A percentile compares a stretch with the other conserved stretches of the same genome.
phyloP scores from a whole-genome alignment of 2,113 vertebrate genomes.

The Nestor notabilis region DNA sequence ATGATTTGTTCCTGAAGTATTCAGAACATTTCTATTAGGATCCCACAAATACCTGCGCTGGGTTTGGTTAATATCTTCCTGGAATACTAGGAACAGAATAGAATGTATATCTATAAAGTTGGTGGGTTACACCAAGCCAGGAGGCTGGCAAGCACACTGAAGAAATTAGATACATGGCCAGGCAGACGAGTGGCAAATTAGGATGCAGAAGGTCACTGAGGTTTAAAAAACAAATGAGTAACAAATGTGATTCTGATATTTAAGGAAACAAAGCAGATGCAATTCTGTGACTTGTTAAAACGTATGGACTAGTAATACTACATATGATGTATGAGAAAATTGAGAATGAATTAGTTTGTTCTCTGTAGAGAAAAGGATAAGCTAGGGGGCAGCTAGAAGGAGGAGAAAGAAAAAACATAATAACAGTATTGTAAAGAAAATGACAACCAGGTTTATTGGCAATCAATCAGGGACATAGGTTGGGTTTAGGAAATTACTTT shows the following conservation, averaged over 20 bases:
- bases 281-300: neutral
- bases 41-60: neutral
- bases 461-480: neutral
- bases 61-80: neutral
- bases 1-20: neutral
- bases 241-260: neutral
- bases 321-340: neutral
- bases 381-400: accelerated
- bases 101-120: neutral
- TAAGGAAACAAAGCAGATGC: accelerated
- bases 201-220: neutral
- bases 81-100: neutral
- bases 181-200: neutral
- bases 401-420: neutral
- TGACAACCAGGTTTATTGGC: neutral
- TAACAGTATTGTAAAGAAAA: neutral
- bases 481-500: neutral
- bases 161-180: neutral
- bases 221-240: neutral
- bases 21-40: neutral
- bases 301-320: neutral
- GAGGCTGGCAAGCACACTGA: neutral
- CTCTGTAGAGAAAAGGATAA: neutral
- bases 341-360: neutral
- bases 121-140: neutral